phyloP scores from a whole-genome alignment of 2,797 vertebrate species.

The Coregonus suidteri region DNA sequence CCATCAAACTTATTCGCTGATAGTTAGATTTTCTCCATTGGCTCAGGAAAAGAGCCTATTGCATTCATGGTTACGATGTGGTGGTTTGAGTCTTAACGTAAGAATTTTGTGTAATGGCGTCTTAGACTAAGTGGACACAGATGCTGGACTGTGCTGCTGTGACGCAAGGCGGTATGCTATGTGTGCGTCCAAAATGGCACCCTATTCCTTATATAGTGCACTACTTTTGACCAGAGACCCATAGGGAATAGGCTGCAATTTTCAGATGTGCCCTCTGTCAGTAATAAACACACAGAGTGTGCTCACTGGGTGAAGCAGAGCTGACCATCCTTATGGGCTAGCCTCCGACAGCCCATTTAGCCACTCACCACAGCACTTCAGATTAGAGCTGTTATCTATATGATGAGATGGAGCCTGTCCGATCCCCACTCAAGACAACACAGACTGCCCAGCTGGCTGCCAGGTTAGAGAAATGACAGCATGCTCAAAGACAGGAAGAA shows the following conservation, averaged over 20 bases:
- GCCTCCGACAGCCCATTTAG: constrained; percentile 23
- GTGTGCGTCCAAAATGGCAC: neutral
- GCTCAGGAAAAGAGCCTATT: constrained; percentile 12
- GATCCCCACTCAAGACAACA: constrained; percentile 18
- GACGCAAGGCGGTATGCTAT: neutral
- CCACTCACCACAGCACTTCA: neutral
- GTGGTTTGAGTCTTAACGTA: neutral
- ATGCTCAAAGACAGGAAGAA: constrained; percentile 4
- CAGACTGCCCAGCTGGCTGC: neutral
- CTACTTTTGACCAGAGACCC: neutral
- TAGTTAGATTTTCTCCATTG: constrained; percentile 34
- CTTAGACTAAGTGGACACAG: neutral
- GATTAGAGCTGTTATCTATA: neutral
- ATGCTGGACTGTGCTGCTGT: neutral
- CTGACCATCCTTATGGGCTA: constrained; percentile 6
- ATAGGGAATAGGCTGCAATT: neutral
- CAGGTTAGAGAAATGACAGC: constrained; percentile 5
- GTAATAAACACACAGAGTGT: neutral
- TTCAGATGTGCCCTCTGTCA: neutral
- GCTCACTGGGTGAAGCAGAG: neutral
- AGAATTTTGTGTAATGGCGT: neutral
- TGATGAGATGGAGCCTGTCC: constrained; percentile 23
- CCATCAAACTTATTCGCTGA: constrained; percentile 7
- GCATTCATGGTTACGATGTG: neutral
- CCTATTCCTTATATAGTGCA: neutral